Evolutionary conservation across 2,888 invertebrate species (phyloP), one percentile per base, ranked within the genome.

Genomic region (Furcula furcula): DNA sequence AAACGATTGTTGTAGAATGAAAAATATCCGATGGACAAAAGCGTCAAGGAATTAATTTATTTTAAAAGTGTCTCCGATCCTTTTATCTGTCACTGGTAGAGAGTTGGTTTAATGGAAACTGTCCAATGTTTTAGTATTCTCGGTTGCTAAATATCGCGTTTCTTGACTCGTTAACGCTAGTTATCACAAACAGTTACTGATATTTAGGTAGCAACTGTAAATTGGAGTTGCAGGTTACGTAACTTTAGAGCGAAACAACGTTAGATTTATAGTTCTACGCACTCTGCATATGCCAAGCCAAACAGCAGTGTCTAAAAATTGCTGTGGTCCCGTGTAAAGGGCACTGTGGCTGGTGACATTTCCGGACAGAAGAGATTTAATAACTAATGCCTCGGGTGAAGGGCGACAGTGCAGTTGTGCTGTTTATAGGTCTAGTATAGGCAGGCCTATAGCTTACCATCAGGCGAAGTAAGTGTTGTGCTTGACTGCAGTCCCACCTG

Each of bases 161-260:
- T 11, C 7, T 12, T 23, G 14, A 16, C 15, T 34, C 11, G 34
- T 30, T 30, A 34, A 31, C 27, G 19, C 23, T 40, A 35, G 32
- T 42, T 31, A 51, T 40, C 29, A 28, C 29, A 9, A 34, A 34
- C 20, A 30, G 35, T 36, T 29, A 28, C 29, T 7, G 31, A 34
- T 20, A 32, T 35, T 36, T 18, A 12, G 36, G 29, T 29, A 33
- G 40, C 40, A 39, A 34, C 27, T 35, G 30, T 19, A 20, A 40
- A 35, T 52, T 34, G 23, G 40, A 28, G 42, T 34, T 52, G 36
- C 29, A 39, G 30, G 42, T 40, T 56, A 30, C 31, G 35, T 30
- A 41, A 37, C 34, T 40, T 32, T 40, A 38, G 29, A 43, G 42
- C 39, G n/a, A 41, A 35, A 39, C 29, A 45, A 49, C 39, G 40